A percentile compares a stretch with the other conserved stretches of the same genome.
phyloP scores from a whole-genome alignment of 2,888 invertebrate species.

The Aphodius sticticus region DNA sequence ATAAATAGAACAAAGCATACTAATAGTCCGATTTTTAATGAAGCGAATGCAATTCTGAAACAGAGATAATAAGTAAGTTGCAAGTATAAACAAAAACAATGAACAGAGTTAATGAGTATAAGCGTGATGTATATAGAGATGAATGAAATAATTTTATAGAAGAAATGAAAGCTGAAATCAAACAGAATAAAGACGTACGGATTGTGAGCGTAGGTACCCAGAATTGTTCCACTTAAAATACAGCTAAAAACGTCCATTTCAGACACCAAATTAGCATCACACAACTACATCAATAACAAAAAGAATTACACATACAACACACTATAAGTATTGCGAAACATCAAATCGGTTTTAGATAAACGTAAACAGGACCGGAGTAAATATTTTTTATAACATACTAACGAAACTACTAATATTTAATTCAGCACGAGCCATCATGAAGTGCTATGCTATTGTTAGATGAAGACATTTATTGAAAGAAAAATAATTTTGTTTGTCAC shows the following conservation, averaged over 20 bases:
- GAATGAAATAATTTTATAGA: neutral
- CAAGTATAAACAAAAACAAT: neutral
- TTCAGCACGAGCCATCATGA: too few relatives aligned
- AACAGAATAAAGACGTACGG: neutral
- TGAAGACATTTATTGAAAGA: too few relatives aligned
- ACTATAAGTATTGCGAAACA: neutral
- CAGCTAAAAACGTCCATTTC: neutral
- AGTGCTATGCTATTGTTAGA: too few relatives aligned
- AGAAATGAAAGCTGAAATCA: neutral
- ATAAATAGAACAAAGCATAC: slow-evolving; percentile 70
- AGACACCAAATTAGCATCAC: neutral
- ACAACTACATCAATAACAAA: neutral
- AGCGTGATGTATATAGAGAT: neutral
- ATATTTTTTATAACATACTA: neutral
- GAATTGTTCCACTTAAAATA: neutral
- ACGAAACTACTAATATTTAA: too few relatives aligned
- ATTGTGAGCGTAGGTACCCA: neutral
- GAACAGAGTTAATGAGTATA: neutral
- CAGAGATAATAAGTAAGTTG: slow-evolving; percentile 36
- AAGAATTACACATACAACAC: neutral
- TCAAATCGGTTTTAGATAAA: neutral
- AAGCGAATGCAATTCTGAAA: slow-evolving; percentile 62
- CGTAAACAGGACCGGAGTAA: neutral
- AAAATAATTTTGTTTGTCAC: too few relatives aligned
- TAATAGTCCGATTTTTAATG: slow-evolving; percentile 59